Percentiles rank a stretch among this genome's conserved stretches.
These are phyloP conservation scores for Malacoctenus gilli DNA, from an alignment of 2,797 vertebrate species.

Conservation along the genomic window DNA sequence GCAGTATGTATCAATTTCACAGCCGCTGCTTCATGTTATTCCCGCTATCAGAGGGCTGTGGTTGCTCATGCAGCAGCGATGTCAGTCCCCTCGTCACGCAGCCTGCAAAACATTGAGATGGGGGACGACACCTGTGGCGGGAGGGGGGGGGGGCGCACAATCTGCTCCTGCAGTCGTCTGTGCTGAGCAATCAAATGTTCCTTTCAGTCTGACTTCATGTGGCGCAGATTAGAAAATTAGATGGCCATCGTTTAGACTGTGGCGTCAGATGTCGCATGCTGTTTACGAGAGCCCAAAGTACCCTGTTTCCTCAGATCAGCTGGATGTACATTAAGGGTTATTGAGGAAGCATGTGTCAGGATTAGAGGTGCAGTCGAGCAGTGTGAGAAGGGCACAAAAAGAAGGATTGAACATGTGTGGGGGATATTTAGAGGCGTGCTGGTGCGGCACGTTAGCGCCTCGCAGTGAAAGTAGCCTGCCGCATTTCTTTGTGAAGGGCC, in stretches of 20 bases:
- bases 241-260: conserved; percentile 5
- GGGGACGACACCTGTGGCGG: conserved; percentile 43
- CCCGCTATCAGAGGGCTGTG: conserved; percentile 8
- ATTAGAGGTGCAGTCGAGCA: not conserved
- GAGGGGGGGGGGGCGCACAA: conserved; percentile 33
- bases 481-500: conserved; percentile 33
- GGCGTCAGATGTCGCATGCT: conserved; percentile 24
- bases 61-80: conserved; percentile 6
- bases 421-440: too few species aligned
- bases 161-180: conserved; percentile 25
- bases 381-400: conserved; percentile 8
- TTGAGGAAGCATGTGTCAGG: not conserved
- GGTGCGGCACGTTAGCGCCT: too few species aligned
- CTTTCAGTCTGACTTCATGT: conserved; percentile 35
- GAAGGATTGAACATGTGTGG: too few species aligned
- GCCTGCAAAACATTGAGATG: conserved; percentile 27
- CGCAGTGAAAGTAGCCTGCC: too few species aligned
- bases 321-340: conserved; percentile 44
- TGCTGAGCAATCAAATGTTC: conserved; percentile 38
- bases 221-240: conserved; percentile 33
- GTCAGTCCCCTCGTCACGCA: conserved; percentile 5
- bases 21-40: conserved; percentile 11
- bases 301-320: conserved; percentile 27
- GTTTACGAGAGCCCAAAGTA: conserved; percentile 34
- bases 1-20: conserved; percentile 46